phyloP scores from a whole-genome alignment of 2,113 vertebrate species.

The Clarias magur region DNA sequence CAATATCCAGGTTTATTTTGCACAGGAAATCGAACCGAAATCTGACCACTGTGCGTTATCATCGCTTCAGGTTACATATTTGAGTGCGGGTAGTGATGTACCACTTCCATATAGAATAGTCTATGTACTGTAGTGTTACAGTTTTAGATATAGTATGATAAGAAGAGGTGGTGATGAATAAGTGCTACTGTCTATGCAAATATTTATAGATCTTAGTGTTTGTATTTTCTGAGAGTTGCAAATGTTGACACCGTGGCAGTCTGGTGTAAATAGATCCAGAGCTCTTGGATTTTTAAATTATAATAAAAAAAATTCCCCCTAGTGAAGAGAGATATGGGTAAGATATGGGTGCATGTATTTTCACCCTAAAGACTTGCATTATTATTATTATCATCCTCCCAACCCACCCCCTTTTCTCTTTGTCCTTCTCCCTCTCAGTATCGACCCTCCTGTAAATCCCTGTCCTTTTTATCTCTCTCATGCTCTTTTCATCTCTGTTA shows the following conservation, averaged over 20 bases:
- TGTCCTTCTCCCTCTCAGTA: neutral
- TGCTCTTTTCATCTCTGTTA: neutral
- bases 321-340: neutral
- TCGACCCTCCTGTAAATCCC: neutral
- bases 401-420: neutral
- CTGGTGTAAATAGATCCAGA: neutral
- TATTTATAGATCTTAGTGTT: neutral
- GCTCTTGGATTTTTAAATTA: neutral
- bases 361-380: slow-evolving; percentile 27
- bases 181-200: neutral
- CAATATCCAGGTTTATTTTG: neutral
- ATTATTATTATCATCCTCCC: neutral
- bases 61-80: neutral
- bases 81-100: neutral
- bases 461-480: neutral
- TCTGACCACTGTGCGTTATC: neutral
- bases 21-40: neutral
- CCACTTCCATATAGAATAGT: neutral
- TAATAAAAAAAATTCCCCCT: neutral
- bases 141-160: neutral
- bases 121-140: neutral
- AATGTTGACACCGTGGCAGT: neutral
- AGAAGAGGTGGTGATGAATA: neutral
- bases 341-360: slow-evolving; percentile 29
- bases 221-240: slow-evolving; percentile 15